Evolutionary conservation across 2,888 invertebrate species (phyloP), one percentile per base, ranked within the genome.

Genomic region (Xestia c-nigrum): DNA sequence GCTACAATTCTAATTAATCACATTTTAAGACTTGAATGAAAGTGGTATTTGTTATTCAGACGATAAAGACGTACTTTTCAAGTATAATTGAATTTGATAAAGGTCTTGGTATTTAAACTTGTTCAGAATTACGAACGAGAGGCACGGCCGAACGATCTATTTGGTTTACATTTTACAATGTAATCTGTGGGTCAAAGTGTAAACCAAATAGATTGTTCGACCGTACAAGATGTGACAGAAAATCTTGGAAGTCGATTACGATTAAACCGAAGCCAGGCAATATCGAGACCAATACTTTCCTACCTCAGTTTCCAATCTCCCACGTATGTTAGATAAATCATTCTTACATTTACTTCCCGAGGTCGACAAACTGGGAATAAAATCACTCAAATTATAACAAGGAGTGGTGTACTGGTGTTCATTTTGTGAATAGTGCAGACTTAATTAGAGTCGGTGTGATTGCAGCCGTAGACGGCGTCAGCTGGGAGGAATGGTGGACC

Each of bases 401-500:
- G 80, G 78, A 81, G 69, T 78, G 84, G 88, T 89, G 89, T 91
- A 93, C 89, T 78, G 84, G 88, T 89, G 89, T 91, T 93, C 89
- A 92, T 93, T 94, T 93, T 91, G 91, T 90, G 90, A 93, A 91
- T 86, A 84, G 90, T 92, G 91, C 92, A 93, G 92, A 94, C 90
- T 95, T 95, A 95, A 96, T 96, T 95, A 94, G 94, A 93, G 89
- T 93, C 92, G 93, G 93, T 96, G 94, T 96, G 97, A 95, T 97
- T 98, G 91, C 97, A 98, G 98, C 97, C 92, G 97, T 98, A 89
- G 97, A 97, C 90, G 98, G 98, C 91, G 98, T 98, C 92, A 98
- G 98, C 96, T 99, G 99, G 99, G 99, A 99, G 96, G 98, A 99
- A 97, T 99, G 99, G 99, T 99, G 99, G 99, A 99, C 99, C 90